phyloP scores from a whole-genome alignment of 2,113 vertebrate genomes.

The Callospermophilus lateralis region DNA sequence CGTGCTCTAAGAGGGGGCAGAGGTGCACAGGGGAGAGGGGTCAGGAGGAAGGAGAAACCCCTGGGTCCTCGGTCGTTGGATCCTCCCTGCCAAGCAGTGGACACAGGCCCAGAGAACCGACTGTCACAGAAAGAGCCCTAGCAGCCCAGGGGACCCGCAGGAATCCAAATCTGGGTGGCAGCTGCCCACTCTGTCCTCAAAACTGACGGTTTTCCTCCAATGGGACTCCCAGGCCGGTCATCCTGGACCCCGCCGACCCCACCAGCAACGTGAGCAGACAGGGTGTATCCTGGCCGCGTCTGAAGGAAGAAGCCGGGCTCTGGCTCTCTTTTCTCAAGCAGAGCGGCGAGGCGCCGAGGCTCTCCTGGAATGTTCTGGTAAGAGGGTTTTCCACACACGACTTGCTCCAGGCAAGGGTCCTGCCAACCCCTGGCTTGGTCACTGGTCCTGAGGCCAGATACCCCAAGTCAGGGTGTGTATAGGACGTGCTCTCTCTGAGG shows the following conservation, averaged over 20 bases:
- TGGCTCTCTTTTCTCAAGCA: not conserved
- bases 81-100: not conserved
- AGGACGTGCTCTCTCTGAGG: no score
- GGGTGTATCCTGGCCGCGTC: rapidly evolving
- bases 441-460: no score
- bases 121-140: not conserved
- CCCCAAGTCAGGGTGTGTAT: no score
- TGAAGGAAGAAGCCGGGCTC: rapidly evolving
- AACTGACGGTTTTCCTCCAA: not conserved
- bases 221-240: constrained; percentile 36
- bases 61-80: no score
- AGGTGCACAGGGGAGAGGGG: no score
- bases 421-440: rapidly evolving
- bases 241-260: constrained; percentile 71
- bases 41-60: no score
- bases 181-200: no score
- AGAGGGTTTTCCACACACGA: not conserved
- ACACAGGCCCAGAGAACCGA: not conserved
- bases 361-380: constrained; percentile 65
- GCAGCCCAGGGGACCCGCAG: rapidly evolving
- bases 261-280: not conserved
- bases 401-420: rapidly evolving
- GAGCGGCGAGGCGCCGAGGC: rapidly evolving
- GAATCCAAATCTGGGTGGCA: not conserved
- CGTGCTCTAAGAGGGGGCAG: not conserved